Conservation (phyloP, 1,140 invertebrate species). For the Drosophila nebulosa region DNA sequence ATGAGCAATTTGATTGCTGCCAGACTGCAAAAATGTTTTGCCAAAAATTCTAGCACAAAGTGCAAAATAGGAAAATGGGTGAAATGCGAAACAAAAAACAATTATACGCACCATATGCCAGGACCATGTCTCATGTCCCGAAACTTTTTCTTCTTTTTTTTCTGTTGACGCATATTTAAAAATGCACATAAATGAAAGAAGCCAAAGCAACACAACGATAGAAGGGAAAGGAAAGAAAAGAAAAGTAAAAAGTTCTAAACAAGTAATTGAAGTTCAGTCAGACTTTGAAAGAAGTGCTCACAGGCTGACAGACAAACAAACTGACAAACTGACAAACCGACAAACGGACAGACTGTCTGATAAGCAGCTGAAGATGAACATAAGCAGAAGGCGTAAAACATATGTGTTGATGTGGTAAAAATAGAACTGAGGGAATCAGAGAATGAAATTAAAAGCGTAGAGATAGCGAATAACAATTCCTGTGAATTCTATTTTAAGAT, state of each 20-base stretch:
- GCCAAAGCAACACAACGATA: not conserved
- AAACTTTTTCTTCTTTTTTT: slow-evolving; percentile 18
- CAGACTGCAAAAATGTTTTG: slow-evolving; percentile 41
- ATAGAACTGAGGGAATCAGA: not conserved
- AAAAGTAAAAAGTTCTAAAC: slow-evolving; percentile 18
- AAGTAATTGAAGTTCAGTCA: slow-evolving; percentile 29
- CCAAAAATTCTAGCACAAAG: not conserved
- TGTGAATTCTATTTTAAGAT: not conserved
- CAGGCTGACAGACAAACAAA: slow-evolving; percentile 6
- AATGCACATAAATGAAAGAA: slow-evolving; percentile 2
- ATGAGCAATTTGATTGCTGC: slow-evolving; percentile 60
- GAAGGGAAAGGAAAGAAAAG: not conserved
- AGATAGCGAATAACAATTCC: not conserved
- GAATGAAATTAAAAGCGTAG: not conserved
- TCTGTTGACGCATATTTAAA: slow-evolving; percentile 13
- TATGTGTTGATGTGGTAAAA: not conserved
- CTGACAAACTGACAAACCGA: no score
- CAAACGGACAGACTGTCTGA: slow-evolving; percentile 3
- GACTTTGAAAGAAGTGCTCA: slow-evolving; percentile 14
- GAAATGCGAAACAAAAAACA: slow-evolving; percentile 2
- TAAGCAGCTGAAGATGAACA: slow-evolving; percentile 13
- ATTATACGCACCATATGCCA: slow-evolving; percentile 26
- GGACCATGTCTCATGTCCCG: slow-evolving; percentile 9
- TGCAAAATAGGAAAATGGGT: no score
- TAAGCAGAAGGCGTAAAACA: not conserved